Evolutionary conservation across 2,888 invertebrate species (phyloP).

Genomic region (Cecidostiba fungosa): DNA sequence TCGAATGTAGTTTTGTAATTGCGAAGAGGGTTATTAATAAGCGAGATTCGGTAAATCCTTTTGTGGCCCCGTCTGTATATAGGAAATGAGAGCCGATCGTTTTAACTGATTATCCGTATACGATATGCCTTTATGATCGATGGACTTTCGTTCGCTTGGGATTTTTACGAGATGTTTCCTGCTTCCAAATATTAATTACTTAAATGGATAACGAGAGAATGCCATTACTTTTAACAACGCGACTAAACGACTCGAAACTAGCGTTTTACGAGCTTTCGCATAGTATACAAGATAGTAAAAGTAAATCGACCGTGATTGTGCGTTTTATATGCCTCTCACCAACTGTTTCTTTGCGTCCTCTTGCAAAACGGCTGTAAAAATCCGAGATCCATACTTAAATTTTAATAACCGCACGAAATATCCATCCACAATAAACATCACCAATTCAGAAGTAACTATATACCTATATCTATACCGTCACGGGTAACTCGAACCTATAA

Average conservation of each 20-base stretch:
- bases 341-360: no score
- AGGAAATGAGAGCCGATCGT: no score
- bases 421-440: background rate
- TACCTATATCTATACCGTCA: background rate
- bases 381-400: no score
- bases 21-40: no score
- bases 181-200: constrained; percentile 4
- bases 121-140: no score
- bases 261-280: background rate
- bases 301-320: background rate
- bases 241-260: background rate
- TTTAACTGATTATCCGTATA: no score
- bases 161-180: background rate
- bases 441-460: background rate
- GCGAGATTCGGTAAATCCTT: no score
- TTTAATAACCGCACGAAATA: no score
- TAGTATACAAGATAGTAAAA: background rate
- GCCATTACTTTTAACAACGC: background rate
- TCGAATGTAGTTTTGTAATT: background rate
- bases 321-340: no score
- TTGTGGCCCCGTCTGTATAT: no score
- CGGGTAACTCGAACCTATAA: no score
- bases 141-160: background rate
- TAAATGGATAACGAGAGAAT: constrained; percentile 1
- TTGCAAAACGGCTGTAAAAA: no score